A percentile compares a stretch with the other conserved stretches of the same genome.
Conservation (phyloP, 2,888 invertebrate genomes). For the Melinaea menophilus region DNA sequence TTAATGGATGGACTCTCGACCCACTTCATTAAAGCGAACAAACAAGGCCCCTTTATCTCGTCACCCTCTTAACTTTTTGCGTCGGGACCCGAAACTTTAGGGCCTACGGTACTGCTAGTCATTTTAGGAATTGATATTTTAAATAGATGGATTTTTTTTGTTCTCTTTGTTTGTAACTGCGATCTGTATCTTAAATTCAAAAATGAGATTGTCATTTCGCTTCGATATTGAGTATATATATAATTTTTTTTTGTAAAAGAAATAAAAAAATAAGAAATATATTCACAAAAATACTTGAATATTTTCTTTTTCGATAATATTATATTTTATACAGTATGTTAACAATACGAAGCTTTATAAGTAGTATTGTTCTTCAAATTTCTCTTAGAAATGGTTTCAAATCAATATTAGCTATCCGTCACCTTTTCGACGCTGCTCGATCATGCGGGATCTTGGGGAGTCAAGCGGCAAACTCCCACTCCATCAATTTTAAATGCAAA, state of each 20-base stretch:
- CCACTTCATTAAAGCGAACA: constrained; percentile 73
- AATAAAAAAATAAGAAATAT: too few relatives aligned
- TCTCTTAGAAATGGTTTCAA: neutral
- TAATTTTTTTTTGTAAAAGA: neutral
- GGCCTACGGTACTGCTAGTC: constrained; percentile 9
- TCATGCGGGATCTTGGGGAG: constrained; percentile 39
- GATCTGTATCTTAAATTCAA: constrained; percentile 29
- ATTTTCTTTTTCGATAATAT: too few relatives aligned
- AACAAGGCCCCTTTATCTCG: constrained; percentile 61
- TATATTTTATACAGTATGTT: too few relatives aligned
- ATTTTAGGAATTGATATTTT: constrained; percentile 13
- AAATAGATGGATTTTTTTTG: neutral
- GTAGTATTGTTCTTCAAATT: too few relatives aligned
- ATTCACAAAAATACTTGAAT: too few relatives aligned
- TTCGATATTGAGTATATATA: constrained; percentile 30
- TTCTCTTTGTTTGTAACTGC: constrained; percentile 13
- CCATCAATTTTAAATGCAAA: constrained; percentile 51
- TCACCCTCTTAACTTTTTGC: constrained; percentile 54
- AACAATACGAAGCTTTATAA: too few relatives aligned
- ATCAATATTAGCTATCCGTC: constrained; percentile 15
- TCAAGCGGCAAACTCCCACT: constrained; percentile 44
- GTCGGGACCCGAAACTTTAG: constrained; percentile 27
- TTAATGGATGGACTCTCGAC: constrained; percentile 58
- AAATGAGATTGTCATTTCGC: constrained; percentile 33
- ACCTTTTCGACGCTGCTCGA: constrained; percentile 23